These are phyloP conservation scores for Nannoperca australis DNA, from an alignment of 2,797 vertebrate species.

Conservation along the genomic window DNA sequence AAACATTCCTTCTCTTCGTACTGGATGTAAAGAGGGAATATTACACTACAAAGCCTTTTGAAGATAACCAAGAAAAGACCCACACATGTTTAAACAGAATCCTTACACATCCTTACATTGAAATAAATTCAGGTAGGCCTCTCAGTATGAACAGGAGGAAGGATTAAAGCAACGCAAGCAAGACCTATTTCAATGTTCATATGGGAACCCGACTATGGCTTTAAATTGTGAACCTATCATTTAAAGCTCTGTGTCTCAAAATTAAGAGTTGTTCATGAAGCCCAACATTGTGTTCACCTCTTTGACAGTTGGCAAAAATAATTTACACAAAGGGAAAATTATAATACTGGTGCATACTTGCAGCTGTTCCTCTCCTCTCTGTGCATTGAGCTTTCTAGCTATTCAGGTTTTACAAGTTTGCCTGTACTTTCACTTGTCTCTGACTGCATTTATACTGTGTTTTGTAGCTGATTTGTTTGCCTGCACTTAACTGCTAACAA, in stretches of 20 bases:
- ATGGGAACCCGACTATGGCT: neutral
- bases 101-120: neutral
- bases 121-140: neutral
- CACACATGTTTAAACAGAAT: neutral
- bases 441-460: rapidly evolving
- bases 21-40: neutral
- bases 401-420: slow-evolving; percentile 41
- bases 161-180: neutral
- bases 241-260: neutral
- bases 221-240: too few relatives aligned
- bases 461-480: neutral
- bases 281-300: neutral
- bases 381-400: neutral
- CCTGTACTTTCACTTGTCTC: neutral
- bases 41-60: neutral
- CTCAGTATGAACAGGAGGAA: neutral
- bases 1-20: neutral
- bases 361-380: neutral
- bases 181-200: neutral
- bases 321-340: neutral
- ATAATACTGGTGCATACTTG: too few relatives aligned
- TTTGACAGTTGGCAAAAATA: neutral
- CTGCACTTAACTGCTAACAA: neutral
- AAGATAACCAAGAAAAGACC: neutral
- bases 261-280: neutral